phyloP scores from a whole-genome alignment of 2,113 vertebrate species.

The Ginglymostoma cirratum region DNA sequence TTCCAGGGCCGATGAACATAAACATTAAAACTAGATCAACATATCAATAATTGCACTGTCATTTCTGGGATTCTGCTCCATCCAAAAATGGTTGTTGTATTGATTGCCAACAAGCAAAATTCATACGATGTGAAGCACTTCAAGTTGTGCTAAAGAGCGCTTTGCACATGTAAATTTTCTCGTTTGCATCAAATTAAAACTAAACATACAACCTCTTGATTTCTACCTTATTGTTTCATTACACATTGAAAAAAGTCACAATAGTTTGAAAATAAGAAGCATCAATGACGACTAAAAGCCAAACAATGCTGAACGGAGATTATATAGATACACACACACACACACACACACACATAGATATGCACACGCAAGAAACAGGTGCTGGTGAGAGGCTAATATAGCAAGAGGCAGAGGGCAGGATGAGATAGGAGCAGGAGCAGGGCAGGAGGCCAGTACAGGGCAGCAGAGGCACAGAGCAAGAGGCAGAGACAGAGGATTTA shows the following conservation, averaged over 20 bases:
- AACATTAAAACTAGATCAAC: not conserved
- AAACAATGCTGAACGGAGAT: not conserved
- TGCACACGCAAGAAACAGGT: not conserved
- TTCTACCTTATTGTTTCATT: not conserved
- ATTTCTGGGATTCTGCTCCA: not conserved
- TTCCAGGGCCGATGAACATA: not conserved
- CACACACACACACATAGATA: not conserved
- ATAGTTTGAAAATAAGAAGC: not conserved
- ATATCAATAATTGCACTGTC: not conserved
- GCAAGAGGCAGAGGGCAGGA: slow-evolving; percentile 6
- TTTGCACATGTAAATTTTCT: not conserved
- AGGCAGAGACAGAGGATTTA: not conserved
- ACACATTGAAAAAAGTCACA: not conserved
- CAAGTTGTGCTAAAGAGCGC: not conserved
- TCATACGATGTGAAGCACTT: not conserved
- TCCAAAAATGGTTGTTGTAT: not conserved
- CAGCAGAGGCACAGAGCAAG: not conserved
- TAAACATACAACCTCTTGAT: not conserved
- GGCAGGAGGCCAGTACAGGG: not conserved
- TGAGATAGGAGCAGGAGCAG: not conserved
- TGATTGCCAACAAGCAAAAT: not conserved
- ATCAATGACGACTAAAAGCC: not conserved
- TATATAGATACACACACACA: not conserved
- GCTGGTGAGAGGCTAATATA: not conserved
- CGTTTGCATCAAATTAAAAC: not conserved